These are phyloP conservation scores for Cancer borealis DNA, from an alignment of 2,888 invertebrate species.

Conservation along the genomic window DNA sequence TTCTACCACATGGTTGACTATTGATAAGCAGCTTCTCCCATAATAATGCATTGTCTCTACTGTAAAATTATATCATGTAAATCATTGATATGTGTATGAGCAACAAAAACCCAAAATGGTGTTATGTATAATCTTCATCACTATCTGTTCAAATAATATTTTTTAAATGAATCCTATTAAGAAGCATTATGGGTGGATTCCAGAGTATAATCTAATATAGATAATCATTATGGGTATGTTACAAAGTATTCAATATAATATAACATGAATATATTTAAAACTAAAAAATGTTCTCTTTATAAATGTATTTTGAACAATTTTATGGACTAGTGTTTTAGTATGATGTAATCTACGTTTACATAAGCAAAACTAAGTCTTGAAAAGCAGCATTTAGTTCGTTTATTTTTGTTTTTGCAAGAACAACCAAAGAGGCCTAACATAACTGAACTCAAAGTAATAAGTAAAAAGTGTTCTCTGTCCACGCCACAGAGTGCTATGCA, in stretches of 20 bases:
- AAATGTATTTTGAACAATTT: not conserved
- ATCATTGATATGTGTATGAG: not conserved
- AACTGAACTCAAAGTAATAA: not conserved
- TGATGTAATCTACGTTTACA: not conserved
- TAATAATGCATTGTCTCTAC: not conserved
- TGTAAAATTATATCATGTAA: not conserved
- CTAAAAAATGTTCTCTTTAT: not conserved
- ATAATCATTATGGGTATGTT: not conserved
- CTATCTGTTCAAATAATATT: constrained; percentile 13
- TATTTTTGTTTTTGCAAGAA: not conserved
- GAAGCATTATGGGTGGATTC: not conserved
- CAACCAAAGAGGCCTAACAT: not conserved
- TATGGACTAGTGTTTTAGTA: not conserved
- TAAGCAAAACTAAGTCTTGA: not conserved
- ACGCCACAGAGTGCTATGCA: not conserved
- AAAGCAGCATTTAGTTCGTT: too few relatives aligned
- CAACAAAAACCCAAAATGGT: not conserved
- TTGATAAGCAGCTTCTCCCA: not conserved
- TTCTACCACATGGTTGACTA: not conserved
- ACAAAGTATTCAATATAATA: not conserved
- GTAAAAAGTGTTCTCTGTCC: not conserved
- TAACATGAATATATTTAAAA: not conserved
- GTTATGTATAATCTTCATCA: not conserved
- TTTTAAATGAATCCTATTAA: not conserved
- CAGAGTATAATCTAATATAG: not conserved